Evolutionary conservation across 2,888 invertebrate species (phyloP), one percentile per base, ranked within the genome.

Genomic region (Endotricha flammealis): DNA sequence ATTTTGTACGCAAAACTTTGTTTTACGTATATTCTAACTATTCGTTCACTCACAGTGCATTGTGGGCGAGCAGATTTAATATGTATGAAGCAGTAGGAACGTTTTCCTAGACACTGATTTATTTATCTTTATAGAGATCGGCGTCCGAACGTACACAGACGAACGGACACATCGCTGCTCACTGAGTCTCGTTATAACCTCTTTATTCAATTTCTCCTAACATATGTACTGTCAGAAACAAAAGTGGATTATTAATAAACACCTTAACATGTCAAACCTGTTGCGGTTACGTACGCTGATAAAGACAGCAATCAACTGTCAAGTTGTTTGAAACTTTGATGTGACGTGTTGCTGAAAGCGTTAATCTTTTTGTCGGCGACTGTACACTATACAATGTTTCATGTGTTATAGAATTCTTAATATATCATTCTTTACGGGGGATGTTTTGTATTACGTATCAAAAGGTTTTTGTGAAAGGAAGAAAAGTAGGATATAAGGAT

Each of bases 151-250:
- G 20, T 23, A 25, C 33, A 38, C 28, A 24, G 42, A 8, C 41
- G 39, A 41, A 29, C 32, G 37, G 29, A 32, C 32, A 32, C 35
- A 27, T 41, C 36, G 40, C 39, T 47, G 52, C 38, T 46, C 53
- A 54, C 42, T 49, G 54, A 35, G 36, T 41, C 43, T 40, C 14
- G 20, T 25, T 12, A 25, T 29, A 27, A 8, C 39, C 42, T 46
- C 53, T 40, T 49, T 49, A 53, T 48, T 45, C 42, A 46, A 50
- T 50, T 41, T 48, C 44, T 53, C 44, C 40, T 34, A 28, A 35
- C 42, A 22, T 32, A 28, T n/a, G n/a, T n/a, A n/a, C n/a, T n/a
- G n/a, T n/a, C n/a, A n/a, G n/a, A n/a, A n/a, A n/a, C n/a, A n/a
- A n/a, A n/a, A n/a, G n/a, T n/a, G n/a, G n/a, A n/a, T n/a, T n/a